Conservation (phyloP, 2,113 vertebrate species). For the Hoplias malabaricus region DNA sequence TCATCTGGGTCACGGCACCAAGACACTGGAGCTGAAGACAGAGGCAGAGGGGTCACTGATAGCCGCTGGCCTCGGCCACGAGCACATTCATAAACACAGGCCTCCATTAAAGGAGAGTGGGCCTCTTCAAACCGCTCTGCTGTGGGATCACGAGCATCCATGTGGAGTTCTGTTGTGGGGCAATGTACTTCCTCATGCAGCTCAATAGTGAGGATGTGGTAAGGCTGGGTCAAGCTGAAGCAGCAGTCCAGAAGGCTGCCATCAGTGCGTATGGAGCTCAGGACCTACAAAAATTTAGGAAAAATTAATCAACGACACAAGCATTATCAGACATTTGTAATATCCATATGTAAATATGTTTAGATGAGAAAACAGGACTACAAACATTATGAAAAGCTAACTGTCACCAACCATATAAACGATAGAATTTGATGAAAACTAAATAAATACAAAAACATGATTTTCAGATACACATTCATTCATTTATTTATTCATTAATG, state of each 20-base stretch:
- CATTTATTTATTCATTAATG: no score
- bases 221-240: slow-evolving; percentile 83
- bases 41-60: slow-evolving; percentile 75
- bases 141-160: no score
- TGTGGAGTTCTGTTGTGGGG: slow-evolving; percentile 76
- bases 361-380: no score
- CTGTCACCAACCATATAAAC: no score
- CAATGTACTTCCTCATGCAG: slow-evolving; percentile 52
- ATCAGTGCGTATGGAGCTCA: slow-evolving; percentile 80
- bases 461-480: no score
- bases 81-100: slow-evolving; percentile 80
- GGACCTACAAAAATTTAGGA: slow-evolving; percentile 70
- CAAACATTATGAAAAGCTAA: no score
- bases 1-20: slow-evolving; percentile 81
- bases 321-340: not conserved
- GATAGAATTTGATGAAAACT: no score
- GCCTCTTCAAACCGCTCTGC: no score
- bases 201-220: slow-evolving; percentile 85
- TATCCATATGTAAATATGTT: no score
- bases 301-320: not conserved
- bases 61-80: slow-evolving; percentile 77
- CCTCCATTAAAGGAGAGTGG: slow-evolving; percentile 73
- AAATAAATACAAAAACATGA: no score
- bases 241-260: slow-evolving; percentile 81
- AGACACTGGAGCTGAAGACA: slow-evolving; percentile 78